Conservation (phyloP, 1,140 invertebrate species). For the Diachasma alloeum region DNA sequence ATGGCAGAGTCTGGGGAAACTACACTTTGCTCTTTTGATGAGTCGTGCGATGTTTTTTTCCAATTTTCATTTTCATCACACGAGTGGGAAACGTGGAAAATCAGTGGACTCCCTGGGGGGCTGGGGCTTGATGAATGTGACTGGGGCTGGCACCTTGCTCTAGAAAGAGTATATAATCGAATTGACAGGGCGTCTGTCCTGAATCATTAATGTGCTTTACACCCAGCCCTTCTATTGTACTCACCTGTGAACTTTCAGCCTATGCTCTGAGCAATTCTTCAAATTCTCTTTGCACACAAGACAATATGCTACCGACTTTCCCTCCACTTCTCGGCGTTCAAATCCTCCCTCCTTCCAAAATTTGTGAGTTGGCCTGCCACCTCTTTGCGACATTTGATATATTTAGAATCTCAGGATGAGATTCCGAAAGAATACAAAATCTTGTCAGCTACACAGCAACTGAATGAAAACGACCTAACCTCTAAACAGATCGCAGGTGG, state of each 20-base stretch:
- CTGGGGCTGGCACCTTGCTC: background rate
- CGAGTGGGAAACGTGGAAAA: background rate
- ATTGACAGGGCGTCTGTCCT: background rate
- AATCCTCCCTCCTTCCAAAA: background rate
- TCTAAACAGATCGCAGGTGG: background rate
- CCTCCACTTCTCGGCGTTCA: background rate
- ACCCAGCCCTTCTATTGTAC: background rate
- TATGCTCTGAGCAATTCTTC: background rate
- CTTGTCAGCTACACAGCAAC: background rate
- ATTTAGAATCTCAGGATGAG: background rate
- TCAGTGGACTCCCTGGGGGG: background rate
- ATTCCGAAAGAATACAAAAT: background rate
- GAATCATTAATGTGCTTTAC: background rate
- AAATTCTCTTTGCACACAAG: background rate
- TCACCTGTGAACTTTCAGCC: background rate
- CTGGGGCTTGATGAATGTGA: background rate
- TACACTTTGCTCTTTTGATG: background rate
- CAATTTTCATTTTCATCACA: background rate
- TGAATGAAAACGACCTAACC: background rate
- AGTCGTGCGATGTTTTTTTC: background rate
- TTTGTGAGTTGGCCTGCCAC: background rate
- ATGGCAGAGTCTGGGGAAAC: background rate
- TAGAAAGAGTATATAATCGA: background rate
- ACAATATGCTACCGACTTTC: background rate
- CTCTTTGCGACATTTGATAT: background rate